These are phyloP conservation scores for Anhinga anhinga DNA, from an alignment of 2,113 vertebrate genomes.

Conservation along the genomic window DNA sequence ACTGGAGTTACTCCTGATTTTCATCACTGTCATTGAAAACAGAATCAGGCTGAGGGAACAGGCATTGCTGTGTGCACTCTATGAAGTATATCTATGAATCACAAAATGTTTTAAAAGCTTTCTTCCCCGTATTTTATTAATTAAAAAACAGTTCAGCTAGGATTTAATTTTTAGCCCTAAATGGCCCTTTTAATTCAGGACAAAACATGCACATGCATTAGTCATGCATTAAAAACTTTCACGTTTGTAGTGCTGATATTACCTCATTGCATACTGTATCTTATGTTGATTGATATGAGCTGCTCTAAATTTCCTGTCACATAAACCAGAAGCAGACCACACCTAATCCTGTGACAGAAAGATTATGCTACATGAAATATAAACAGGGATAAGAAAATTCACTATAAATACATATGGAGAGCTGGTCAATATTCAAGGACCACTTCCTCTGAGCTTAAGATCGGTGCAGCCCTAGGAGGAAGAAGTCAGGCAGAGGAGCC, in stretches of 20 bases:
- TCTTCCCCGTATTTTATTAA: neutral
- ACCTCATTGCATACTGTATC: neutral
- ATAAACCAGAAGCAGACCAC: neutral
- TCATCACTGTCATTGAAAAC: neutral
- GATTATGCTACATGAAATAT: neutral
- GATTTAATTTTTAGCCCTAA: constrained; percentile 14
- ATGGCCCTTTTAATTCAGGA: neutral
- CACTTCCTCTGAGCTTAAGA: too few species aligned
- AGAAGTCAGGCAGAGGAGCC: too few species aligned
- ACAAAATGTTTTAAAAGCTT: neutral
- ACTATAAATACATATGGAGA: constrained; percentile 17
- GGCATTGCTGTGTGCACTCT: neutral
- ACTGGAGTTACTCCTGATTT: neutral
- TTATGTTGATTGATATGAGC: neutral
- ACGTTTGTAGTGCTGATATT: neutral
- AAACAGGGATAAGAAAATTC: constrained; percentile 6
- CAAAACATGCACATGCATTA: neutral
- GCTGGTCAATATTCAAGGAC: too few species aligned
- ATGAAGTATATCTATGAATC: neutral
- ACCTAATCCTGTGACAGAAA: neutral
- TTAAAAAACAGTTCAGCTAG: neutral
- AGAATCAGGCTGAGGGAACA: neutral
- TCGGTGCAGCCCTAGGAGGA: too few species aligned
- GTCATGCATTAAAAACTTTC: neutral
- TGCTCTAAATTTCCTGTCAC: neutral